Evolutionary conservation across 1,140 invertebrate genomes (phyloP).

Genomic region (Sycophila sp.): DNA sequence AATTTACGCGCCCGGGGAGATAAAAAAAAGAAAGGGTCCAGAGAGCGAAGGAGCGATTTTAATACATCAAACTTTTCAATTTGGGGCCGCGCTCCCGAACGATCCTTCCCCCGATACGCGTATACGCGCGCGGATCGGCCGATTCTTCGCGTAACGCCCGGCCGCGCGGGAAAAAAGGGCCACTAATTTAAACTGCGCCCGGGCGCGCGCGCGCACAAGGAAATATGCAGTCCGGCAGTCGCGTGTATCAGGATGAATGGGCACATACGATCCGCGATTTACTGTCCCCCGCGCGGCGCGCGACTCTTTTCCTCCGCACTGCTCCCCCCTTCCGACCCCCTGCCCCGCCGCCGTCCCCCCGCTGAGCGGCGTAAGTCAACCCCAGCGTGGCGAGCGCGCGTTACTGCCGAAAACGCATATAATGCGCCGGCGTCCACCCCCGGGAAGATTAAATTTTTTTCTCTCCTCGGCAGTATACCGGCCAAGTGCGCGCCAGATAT

Average conservation of each 20-base stretch:
- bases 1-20: too few relatives aligned
- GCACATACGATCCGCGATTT: slow-evolving; percentile 53
- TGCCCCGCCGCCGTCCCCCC: background rate
- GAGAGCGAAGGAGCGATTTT: slow-evolving; percentile 40
- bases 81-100: slow-evolving; percentile 43
- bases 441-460: slow-evolving; percentile 53
- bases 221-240: slow-evolving; percentile 52
- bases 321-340: background rate
- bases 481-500: background rate
- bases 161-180: background rate
- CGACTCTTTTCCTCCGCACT: background rate
- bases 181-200: slow-evolving; percentile 49
- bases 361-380: too few relatives aligned
- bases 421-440: too few relatives aligned
- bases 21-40: background rate
- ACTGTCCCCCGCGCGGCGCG: slow-evolving; percentile 39
- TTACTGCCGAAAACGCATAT: slow-evolving; percentile 53
- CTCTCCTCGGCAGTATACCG: background rate
- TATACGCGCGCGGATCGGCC: background rate
- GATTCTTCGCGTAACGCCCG: too few relatives aligned
- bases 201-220: slow-evolving; percentile 53
- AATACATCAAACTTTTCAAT: slow-evolving; percentile 59
- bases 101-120: too few relatives aligned
- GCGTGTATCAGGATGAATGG: slow-evolving; percentile 52
- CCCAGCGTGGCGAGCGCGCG: background rate